Conservation (phyloP, 2,113 vertebrate genomes). For the Meleagris gallopavo region DNA sequence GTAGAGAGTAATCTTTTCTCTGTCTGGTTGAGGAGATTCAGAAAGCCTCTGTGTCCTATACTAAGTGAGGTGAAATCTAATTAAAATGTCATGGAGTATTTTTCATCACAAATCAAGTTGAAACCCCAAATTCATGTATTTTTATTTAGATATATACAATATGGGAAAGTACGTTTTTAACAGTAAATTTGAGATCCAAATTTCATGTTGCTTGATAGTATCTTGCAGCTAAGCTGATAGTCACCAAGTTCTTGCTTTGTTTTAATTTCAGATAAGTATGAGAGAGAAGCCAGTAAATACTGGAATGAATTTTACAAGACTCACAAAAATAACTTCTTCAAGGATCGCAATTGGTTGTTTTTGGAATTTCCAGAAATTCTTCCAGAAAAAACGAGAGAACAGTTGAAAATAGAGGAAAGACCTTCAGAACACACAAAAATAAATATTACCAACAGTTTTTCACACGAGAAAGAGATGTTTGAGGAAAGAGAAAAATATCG, state of each 20-base stretch:
- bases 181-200: background rate
- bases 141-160: background rate
- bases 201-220: background rate
- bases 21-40: background rate
- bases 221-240: background rate
- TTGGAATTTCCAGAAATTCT: constrained; percentile 94
- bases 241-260: background rate
- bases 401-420: constrained; percentile 41
- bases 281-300: constrained; percentile 85
- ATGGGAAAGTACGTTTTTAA: background rate
- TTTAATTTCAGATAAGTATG: constrained; percentile 84
- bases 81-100: background rate
- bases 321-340: constrained; percentile 93
- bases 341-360: constrained; percentile 93
- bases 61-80: background rate
- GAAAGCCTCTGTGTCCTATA: background rate
- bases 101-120: background rate
- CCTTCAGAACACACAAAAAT: constrained; percentile 9
- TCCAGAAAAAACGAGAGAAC: constrained; percentile 56
- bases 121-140: background rate
- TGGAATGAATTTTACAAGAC: constrained; percentile 92
- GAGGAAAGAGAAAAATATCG: constrained; percentile 11
- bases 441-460: background rate
- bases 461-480: background rate
- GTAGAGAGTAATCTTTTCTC: background rate